Evolutionary conservation across 2,113 vertebrate species (phyloP), one percentile per base, ranked within the genome.

Genomic region (Nerophis lumbriciformis): DNA sequence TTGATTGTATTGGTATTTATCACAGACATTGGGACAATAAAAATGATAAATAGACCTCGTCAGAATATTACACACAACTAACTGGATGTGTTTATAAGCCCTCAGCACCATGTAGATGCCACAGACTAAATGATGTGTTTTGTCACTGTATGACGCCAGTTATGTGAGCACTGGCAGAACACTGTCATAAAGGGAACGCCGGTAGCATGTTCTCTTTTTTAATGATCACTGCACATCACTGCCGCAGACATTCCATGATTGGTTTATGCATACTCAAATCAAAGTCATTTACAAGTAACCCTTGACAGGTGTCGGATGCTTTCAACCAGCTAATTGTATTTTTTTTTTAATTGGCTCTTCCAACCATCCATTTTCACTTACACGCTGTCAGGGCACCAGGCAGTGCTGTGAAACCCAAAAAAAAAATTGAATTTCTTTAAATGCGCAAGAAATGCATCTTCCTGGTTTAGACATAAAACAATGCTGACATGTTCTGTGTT

Each of bases 151-250:
- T 38, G 51, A 48, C 44, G 44, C 55, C 52, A 57, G 37, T 61
- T 48, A 39, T 14, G 63, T 68, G 61, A 81, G 37, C 57, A 37
- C 39, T 66, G n/a, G 48, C 63, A 65, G 61, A 81, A 35, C 53
- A 39, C 44, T 64, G n/a, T 51, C 63, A 65, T 57, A 62, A 65
- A 59, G 21, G 21, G 14, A 72, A 66, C 62, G 66, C 75, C 61
- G 53, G 63, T 63, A 71, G 70, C 61, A 50, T 54, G 44, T 51
- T 73, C 48, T 21, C 48, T 65, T 62, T 71, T 53, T 42, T 67
- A 63, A 76, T 61, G 52, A 69, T 63, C 63, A 62, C 48, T 65
- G 14, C 37, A 56, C 72, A 73, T 74, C 49, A 66, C 63, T 68
- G 59, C 66, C 48, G 68, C 63, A 59, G 53, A 68, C 49, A 55